A percentile compares a stretch with the other conserved stretches of the same genome.
Conservation (phyloP, 1,140 invertebrate genomes). For the Drosophila novamexicana region DNA sequence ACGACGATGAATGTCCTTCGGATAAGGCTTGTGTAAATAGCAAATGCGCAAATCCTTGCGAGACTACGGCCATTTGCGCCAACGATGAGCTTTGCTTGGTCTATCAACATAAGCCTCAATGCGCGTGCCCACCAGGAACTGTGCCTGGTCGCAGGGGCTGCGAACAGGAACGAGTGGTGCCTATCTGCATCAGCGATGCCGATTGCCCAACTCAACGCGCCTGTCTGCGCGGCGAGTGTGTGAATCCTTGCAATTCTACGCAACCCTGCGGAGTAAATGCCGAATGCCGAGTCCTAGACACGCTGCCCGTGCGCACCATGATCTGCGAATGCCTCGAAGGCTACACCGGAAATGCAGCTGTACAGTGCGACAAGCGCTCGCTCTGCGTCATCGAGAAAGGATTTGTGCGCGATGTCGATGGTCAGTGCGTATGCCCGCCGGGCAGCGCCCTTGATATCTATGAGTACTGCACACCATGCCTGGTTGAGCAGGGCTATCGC, state of each 20-base stretch:
- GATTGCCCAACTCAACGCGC: constrained; percentile 93
- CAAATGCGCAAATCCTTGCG: constrained; percentile 92
- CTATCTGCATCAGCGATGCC: constrained; percentile 90
- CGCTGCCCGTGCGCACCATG: constrained; percentile 93
- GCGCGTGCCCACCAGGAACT: constrained; percentile 91
- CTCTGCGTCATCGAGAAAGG: constrained; percentile 90
- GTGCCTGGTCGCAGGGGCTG: constrained; percentile 89
- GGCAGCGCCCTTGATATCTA: constrained; percentile 90
- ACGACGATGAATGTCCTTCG: constrained; percentile 90
- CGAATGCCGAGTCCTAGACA: constrained; percentile 91
- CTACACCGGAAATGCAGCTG: constrained; percentile 92
- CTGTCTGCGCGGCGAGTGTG: constrained; percentile 92
- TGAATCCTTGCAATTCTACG: constrained; percentile 92
- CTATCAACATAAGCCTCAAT: constrained; percentile 90
- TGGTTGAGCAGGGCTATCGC: constrained; percentile 89
- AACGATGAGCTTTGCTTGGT: constrained; percentile 90
- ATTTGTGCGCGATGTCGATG: constrained; percentile 88
- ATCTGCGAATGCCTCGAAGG: constrained; percentile 94
- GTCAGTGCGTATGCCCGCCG: constrained; percentile 90
- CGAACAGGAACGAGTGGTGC: constrained; percentile 85
- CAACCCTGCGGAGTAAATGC: constrained; percentile 93
- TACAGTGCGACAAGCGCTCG: constrained; percentile 90
- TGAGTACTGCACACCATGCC: constrained; percentile 91
- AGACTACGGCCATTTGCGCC: constrained; percentile 87
- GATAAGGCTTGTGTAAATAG: constrained; percentile 92